Percentiles rank a stretch among this genome's conserved stretches.
These are phyloP conservation scores for Drosophila repletoides DNA, from an alignment of 1,140 invertebrate genomes.

Conservation along the genomic window DNA sequence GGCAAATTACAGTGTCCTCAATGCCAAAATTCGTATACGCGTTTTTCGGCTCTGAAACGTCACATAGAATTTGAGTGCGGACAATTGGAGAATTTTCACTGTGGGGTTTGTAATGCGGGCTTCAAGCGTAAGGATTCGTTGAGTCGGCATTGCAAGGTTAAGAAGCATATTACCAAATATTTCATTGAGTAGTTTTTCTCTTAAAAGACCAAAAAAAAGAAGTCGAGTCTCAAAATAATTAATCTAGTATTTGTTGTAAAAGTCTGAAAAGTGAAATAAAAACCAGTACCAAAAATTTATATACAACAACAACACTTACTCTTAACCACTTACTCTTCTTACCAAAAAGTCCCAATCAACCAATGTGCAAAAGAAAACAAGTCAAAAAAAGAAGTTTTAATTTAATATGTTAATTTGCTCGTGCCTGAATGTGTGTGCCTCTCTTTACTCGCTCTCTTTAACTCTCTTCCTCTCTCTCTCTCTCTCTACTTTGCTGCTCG, in stretches of 20 bases:
- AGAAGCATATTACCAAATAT: conserved; percentile 70
- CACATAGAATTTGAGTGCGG: conserved; percentile 66
- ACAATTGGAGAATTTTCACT: conserved; percentile 63
- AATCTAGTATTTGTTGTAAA: too few relatives aligned
- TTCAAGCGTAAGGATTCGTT: conserved; percentile 79
- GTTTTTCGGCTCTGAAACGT: conserved; percentile 66
- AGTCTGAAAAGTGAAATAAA: too few relatives aligned
- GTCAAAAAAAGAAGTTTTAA: conserved; percentile 41
- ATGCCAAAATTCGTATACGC: conserved; percentile 65
- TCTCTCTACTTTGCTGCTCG: too few relatives aligned
- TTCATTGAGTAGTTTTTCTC: conserved; percentile 53
- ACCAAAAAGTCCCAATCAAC: conserved; percentile 64
- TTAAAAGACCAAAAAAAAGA: too few relatives aligned
- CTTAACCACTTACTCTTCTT: conserved; percentile 6
- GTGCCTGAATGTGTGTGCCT: conserved; percentile 22
- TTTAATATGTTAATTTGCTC: neutral
- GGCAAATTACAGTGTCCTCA: conserved; percentile 70
- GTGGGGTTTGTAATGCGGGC: conserved; percentile 62
- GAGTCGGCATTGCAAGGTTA: conserved; percentile 81
- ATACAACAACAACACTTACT: neutral
- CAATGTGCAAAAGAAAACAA: conserved; percentile 46
- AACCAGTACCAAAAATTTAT: too few relatives aligned
- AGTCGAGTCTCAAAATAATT: too few relatives aligned
- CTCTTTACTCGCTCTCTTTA: conserved; percentile 7
- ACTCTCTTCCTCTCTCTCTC: conserved; percentile 20